Conservation (phyloP, 2,113 vertebrate species). For the Centropristis striata region DNA sequence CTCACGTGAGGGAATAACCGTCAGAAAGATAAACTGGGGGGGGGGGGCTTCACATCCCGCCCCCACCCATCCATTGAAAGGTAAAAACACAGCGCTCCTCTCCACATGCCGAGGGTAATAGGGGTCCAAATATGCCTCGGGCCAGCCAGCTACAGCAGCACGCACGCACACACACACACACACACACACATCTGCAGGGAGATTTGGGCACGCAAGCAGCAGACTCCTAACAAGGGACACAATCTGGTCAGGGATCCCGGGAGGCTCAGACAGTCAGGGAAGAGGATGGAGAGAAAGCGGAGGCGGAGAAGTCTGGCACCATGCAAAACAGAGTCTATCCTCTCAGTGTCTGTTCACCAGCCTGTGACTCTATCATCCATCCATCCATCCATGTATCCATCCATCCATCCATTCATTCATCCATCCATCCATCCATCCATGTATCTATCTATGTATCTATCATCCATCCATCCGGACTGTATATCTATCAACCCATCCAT, state of each 20-base stretch:
- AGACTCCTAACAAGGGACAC: conserved; percentile 67
- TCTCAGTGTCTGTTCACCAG: too few relatives aligned
- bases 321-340: conserved; percentile 24
- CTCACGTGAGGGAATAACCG: conserved; percentile 59
- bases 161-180: conserved; percentile 9
- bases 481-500: not conserved
- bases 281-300: conserved; percentile 23
- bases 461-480: not conserved
- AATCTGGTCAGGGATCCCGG: conserved; percentile 64
- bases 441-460: not conserved
- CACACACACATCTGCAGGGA: conserved; percentile 12
- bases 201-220: conserved; percentile 51
- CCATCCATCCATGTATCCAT: too few relatives aligned
- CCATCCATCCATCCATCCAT: too few relatives aligned
- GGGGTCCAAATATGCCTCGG: conserved; percentile 48
- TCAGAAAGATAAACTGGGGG: conserved; percentile 15
- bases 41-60: conserved; percentile 24
- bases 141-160: conserved; percentile 30
- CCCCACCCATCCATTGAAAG: conserved; percentile 65
- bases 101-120: conserved; percentile 62
- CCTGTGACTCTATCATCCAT: too few relatives aligned
- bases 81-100: conserved; percentile 45
- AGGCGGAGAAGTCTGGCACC: conserved; percentile 25
- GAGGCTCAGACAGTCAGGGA: conserved; percentile 27
- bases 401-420: too few relatives aligned